Evolutionary conservation across 2,113 vertebrate genomes (phyloP), one percentile per base, ranked within the genome.

Genomic region (Merops nubicus): DNA sequence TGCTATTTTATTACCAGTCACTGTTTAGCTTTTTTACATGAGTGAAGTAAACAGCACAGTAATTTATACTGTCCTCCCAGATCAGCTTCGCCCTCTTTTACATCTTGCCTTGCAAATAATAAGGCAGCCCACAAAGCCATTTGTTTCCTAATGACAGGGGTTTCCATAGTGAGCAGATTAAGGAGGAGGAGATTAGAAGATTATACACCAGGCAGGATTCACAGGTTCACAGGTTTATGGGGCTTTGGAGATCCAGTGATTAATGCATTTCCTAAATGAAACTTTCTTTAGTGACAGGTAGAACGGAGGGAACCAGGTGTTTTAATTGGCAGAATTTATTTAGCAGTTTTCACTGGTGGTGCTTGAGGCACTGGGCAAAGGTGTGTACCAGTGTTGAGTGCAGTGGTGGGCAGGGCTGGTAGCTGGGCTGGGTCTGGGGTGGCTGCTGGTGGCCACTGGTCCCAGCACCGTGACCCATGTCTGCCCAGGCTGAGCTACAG

Each of bases 81-180:
- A 83, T 94, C 69, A 40, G 89, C 93, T 91, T 88, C 73, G 12
- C 87, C 84, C 72, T 91, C 93, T 91, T 96, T 96, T 95, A 88
- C 96, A 96, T 96, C 96, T 96, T 45, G 88, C 94, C 79, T 95
- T 67, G 94, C 96, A 93, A 96, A 95, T 95, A 93, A 96, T 91
- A 87, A 85, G 72, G 95, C 96, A 89, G 95, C 92, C 94, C 89
- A 88, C 96, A 60, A 96, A 94, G 95, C 95, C 97, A 94, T 98
- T 98, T 97, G 97, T 95, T 98, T 94, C 97, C 95, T 94, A 93
- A 93, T 85, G 97, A 94, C 95, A 95, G 95, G 95, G 89, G 75
- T 93, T 97, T 97, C 97, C 94, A 96, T 83, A 68, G 91, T 80
- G 91, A 97, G 94, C 96, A 85, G 97, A 97, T 98, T 97, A 97